Base-by-base conservation (phyloP, 1,140 invertebrate species). In the Protaetia brevitarsis region DNA sequence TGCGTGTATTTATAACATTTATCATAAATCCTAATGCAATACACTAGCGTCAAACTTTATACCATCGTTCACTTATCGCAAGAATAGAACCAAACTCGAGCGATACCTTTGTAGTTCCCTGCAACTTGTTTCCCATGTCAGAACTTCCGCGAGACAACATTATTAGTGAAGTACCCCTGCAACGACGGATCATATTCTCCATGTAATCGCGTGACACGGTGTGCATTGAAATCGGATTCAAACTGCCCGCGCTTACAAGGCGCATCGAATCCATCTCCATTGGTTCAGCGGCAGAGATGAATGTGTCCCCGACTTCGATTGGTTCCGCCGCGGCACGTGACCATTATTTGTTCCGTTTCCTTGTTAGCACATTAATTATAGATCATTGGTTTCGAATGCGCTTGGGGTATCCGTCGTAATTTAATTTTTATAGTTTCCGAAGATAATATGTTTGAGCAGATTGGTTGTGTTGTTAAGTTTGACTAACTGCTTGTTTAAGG, bases 201-300 rank as follows among this genome's bases (percentile, higher is more conserved):
- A 73, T 73, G 64, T 74, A 74, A 74, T 74, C 72, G 26, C 21
- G 65, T 74, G 69, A 68, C 66, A 74, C 72, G 68, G 63, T 60
- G 29, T 34, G 27, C 29, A 34, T 62, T 34, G 13, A 62, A 36
- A 31, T 26, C 60, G 16, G 31, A 67, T 74, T 74, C 68, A 69
- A 72, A 72, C 58, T 26, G 61, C 64, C 69, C 71, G 69, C 70
- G 66, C 69, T 74, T 74, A 74, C 73, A 71, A 74, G 73, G 68
- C 71, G 66, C 68, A 60, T 10, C 41, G 59, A 74, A 74, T 74
- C 69, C 61, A 74, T 74, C 73, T 61, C 64, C 57, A 69, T 71
- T 73, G 69, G 72, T 45, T 68, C 65, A 70, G 13, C 51, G 69
- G 37, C 11, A 37, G 34, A 41, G 23, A 61, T 41, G 57, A 66